Percentiles rank a stretch among this genome's conserved stretches.
These are phyloP conservation scores for Puma concolor DNA, from an alignment of 2,113 vertebrate species.

Conservation along the genomic window DNA sequence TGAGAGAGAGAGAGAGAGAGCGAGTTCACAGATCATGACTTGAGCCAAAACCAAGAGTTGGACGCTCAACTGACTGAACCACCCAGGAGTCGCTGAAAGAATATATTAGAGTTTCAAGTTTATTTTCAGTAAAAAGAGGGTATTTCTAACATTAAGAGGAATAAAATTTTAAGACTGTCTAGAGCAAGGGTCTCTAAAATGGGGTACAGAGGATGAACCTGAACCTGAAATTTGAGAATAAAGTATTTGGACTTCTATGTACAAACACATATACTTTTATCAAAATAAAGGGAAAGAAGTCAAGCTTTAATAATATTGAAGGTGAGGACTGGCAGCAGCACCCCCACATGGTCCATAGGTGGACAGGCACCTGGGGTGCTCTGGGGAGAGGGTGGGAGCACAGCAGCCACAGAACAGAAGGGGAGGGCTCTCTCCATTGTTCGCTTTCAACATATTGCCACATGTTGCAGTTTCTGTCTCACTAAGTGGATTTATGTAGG, in stretches of 20 bases:
- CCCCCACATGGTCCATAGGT: background rate
- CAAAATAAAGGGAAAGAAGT: background rate
- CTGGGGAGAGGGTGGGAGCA: background rate
- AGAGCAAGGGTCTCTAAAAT: background rate
- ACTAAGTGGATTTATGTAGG: background rate
- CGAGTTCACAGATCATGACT: too few species aligned
- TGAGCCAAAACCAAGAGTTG: too few species aligned
- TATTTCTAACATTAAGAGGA: background rate
- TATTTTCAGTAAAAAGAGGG: background rate
- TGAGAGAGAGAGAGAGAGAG: too few species aligned
- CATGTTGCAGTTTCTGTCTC: background rate
- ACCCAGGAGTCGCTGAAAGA: background rate
- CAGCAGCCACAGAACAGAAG: fast-evolving
- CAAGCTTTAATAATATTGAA: background rate
- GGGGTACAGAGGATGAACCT: background rate
- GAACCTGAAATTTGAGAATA: constrained; percentile 13
- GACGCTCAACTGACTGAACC: too few species aligned
- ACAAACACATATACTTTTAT: background rate
- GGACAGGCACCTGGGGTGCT: background rate
- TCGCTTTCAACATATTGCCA: background rate
- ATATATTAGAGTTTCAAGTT: background rate
- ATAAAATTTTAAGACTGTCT: background rate
- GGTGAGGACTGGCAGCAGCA: background rate
- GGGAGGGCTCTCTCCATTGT: background rate
- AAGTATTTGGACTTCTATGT: background rate